These are phyloP conservation scores for Pemphredon lugubris DNA, from an alignment of 2,888 invertebrate genomes.

Conservation along the genomic window DNA sequence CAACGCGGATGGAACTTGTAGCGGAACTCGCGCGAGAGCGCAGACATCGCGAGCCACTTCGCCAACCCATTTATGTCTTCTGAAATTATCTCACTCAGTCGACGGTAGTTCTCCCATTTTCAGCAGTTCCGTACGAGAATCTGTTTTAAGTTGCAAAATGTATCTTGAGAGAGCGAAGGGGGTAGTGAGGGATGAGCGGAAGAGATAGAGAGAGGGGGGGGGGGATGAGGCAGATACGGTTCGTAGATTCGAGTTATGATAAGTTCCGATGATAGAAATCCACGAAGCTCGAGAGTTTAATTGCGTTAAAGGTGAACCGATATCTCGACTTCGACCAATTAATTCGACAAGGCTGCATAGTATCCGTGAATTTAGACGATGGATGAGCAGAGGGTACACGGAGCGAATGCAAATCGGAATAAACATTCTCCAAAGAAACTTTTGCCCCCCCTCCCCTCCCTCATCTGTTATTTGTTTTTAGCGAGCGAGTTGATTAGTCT, in stretches of 20 bases:
- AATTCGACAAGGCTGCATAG: conserved; percentile 37
- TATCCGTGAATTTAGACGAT: background rate
- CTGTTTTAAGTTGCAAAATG: conserved; percentile 37
- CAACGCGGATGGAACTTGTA: conserved; percentile 13
- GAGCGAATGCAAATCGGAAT: background rate
- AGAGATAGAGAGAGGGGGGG: background rate
- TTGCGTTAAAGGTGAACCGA: conserved; percentile 39
- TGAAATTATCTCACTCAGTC: conserved; percentile 39
- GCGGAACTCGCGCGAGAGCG: conserved; percentile 14
- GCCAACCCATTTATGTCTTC: conserved; percentile 37
- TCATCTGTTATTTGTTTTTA: no score
- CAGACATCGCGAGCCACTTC: conserved; percentile 25
- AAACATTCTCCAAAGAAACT: no score
- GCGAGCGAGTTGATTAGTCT: no score
- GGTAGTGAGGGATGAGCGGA: background rate
- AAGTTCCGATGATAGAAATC: background rate
- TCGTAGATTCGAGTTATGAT: conserved; percentile 3
- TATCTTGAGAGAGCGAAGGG: conserved; percentile 5
- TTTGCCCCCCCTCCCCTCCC: no score
- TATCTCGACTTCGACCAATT: conserved; percentile 37
- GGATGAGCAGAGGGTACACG: background rate
- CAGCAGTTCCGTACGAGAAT: conserved; percentile 19
- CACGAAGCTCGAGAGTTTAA: conserved; percentile 33
- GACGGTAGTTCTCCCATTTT: conserved; percentile 25
- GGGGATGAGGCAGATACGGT: background rate